phyloP scores from a whole-genome alignment of 2,888 invertebrate species.

The Suillia variegata region DNA sequence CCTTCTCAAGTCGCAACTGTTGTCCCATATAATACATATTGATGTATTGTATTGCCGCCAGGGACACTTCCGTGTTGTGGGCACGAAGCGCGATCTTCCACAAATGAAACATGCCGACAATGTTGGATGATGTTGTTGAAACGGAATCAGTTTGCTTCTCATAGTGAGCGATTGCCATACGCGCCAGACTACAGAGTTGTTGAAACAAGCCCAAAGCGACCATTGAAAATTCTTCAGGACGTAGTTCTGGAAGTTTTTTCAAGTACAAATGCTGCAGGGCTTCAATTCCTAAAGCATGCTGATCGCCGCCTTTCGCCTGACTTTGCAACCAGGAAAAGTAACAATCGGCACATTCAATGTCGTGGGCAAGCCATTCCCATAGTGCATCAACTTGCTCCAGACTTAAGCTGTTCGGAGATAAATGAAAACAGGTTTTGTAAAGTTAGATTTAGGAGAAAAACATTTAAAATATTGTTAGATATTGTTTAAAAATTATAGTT shows the following conservation, averaged over 20 bases:
- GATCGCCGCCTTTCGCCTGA: conserved; percentile 89
- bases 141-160: conserved; percentile 62
- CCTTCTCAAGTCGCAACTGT: conserved; percentile 86
- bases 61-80: conserved; percentile 90
- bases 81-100: conserved; percentile 94
- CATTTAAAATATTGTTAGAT: too few species aligned
- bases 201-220: conserved; percentile 89
- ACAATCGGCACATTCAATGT: conserved; percentile 86
- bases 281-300: conserved; percentile 87
- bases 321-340: conserved; percentile 91
- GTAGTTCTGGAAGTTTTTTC: conserved; percentile 85
- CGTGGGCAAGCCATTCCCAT: conserved; percentile 89
- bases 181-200: conserved; percentile 85
- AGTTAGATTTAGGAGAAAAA: neutral
- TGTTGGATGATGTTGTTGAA: conserved; percentile 63
- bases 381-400: conserved; percentile 89
- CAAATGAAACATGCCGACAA: conserved; percentile 88
- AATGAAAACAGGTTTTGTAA: neutral
- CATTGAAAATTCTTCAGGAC: conserved; percentile 89
- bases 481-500: neutral
- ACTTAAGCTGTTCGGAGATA: conserved; percentile 66
- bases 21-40: conserved; percentile 95
- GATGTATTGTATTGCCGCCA: conserved; percentile 92
- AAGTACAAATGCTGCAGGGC: conserved; percentile 86
- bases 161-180: conserved; percentile 76